These are phyloP conservation scores for Rhincodon typus DNA, from an alignment of 2,797 vertebrate species.

Conservation along the genomic window DNA sequence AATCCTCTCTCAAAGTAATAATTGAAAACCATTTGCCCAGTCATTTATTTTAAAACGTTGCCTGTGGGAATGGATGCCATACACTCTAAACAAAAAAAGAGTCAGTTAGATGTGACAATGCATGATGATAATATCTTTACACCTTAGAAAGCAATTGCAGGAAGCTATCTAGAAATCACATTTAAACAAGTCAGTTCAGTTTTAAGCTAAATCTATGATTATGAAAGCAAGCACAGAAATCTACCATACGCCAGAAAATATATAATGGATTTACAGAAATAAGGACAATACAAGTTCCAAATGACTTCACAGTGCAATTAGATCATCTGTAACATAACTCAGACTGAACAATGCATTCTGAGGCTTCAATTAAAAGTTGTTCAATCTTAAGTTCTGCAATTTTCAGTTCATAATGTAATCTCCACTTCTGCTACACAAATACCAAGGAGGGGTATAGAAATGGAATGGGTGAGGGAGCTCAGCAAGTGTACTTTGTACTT, in stretches of 20 bases:
- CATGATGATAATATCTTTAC: not conserved
- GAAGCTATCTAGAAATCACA: not conserved
- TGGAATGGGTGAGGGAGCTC: too few species aligned
- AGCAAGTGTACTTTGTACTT: not conserved
- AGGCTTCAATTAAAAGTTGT: not conserved
- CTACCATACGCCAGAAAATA: not conserved
- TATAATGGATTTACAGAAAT: not conserved
- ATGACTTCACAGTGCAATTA: slow-evolving; percentile 14
- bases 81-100: not conserved
- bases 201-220: not conserved
- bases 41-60: not conserved
- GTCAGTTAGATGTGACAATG: not conserved
- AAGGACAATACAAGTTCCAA: not conserved
- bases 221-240: too few species aligned
- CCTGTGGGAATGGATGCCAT: not conserved
- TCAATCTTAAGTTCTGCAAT: not conserved
- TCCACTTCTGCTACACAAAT: too few species aligned
- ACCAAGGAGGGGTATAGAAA: too few species aligned
- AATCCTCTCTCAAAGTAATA: not conserved
- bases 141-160: not conserved
- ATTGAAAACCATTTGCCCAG: not conserved
- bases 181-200: not conserved
- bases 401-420: not conserved
- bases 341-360: not conserved
- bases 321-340: not conserved